phyloP scores from a whole-genome alignment of 2,113 vertebrate genomes.

The Natator depressus region DNA sequence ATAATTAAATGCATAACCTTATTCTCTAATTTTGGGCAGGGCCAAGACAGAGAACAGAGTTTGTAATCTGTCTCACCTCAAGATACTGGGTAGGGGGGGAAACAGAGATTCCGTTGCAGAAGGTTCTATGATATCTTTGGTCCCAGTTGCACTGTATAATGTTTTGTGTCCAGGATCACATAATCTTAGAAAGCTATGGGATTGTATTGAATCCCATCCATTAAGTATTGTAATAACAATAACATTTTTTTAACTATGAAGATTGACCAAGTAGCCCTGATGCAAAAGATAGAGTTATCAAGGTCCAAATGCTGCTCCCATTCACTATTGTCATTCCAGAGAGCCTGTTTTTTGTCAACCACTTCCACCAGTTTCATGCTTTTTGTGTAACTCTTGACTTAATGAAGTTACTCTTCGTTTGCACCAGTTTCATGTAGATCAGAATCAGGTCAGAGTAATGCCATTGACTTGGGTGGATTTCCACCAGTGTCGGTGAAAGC shows the following conservation, averaged over 20 bases:
- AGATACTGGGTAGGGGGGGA: neutral
- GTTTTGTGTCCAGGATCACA: neutral
- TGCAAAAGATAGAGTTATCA: neutral
- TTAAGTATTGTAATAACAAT: fast-evolving
- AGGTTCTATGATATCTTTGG: neutral
- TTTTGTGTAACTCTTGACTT: neutral
- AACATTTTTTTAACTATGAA: neutral
- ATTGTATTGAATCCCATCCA: fast-evolving
- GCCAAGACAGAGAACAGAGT: neutral
- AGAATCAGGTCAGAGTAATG: neutral
- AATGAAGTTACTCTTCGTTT: too few species aligned
- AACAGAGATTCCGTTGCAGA: fast-evolving
- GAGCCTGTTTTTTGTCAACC: neutral
- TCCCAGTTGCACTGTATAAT: neutral
- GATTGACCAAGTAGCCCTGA: neutral
- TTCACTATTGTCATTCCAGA: neutral
- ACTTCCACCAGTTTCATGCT: neutral
- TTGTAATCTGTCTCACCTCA: neutral
- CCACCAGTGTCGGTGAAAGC: neutral
- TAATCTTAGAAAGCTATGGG: constrained; percentile 28
- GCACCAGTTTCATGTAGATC: neutral
- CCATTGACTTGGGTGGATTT: neutral
- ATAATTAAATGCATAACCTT: neutral
- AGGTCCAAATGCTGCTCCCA: neutral
- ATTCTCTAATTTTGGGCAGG: too few species aligned